Evolutionary conservation across 35 echinoderm and acorn worm genomes (phyloP), one percentile per base, ranked within the genome.

Genomic region (Heliocidaris erythrogramma): DNA sequence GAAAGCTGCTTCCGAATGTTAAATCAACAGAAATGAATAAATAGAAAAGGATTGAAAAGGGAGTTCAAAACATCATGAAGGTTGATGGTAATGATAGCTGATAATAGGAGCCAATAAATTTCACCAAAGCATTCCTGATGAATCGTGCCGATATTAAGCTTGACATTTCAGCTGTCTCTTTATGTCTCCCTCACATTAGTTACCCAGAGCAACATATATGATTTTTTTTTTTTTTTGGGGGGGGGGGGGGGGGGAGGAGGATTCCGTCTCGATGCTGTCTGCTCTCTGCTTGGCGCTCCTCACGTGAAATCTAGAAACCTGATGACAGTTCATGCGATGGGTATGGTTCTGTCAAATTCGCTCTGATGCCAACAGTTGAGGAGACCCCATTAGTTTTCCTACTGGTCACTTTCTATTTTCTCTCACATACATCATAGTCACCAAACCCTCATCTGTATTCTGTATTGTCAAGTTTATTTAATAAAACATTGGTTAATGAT

Each of bases 131-230:
- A 78, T 78, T 47, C 18, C 6, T 89, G 87, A 89, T 89, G 87
- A 24, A 89, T 89, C 47, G 87, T 48, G 31, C 47, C 8, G 87
- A 32, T 89, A 35, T n/a, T 89, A 48, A 48, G 87, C 32, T 48
- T 89, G 87, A 48, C 87, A 89, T 89, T 89, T 47, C 87, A 89
- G 87, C 87, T 89, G 87, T 89, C 2, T 89, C 47, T 48, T 12
- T n/a, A 48, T 47, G 31, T 8, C 31, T 89, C 87, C 87, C 87
- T 89, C 87, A 42, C 87, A 89, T 89, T 89, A n/a, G 87, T 89
- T 89, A 89, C 87, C 69, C 31, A 89, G 47, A 30, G 47, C 31
- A 89, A 89, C 87, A 24, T 11, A 13, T 14, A 88, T 87, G 32
- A 87, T 89, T 89, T 78, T 78, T 78, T 78, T 78, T 71, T 13